phyloP scores from a whole-genome alignment of 2,113 vertebrate genomes.

The Seriola dumerili region DNA sequence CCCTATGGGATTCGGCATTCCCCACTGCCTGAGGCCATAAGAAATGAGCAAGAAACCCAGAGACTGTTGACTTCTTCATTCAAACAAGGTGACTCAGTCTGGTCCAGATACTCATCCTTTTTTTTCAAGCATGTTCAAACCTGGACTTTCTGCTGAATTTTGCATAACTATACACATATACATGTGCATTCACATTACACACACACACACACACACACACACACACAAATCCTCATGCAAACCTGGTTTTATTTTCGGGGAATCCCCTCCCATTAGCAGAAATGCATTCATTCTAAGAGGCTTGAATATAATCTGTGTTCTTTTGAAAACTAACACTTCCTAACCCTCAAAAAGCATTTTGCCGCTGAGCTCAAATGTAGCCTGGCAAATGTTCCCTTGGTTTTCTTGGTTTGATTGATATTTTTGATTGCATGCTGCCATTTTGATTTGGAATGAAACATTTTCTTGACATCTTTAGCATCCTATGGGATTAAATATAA shows the following conservation, averaged over 20 bases:
- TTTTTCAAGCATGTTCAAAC: slow-evolving; percentile 56
- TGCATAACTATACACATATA: slow-evolving; percentile 25
- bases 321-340: slow-evolving; percentile 35
- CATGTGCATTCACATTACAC: slow-evolving; percentile 23
- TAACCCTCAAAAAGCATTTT: slow-evolving; percentile 11
- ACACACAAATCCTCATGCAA: slow-evolving; percentile 19
- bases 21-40: slow-evolving; percentile 61
- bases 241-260: slow-evolving; percentile 45
- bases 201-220: slow-evolving; percentile 19
- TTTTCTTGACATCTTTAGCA: not conserved
- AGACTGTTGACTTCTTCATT: slow-evolving; percentile 53
- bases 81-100: slow-evolving; percentile 58
- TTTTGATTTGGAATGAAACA: not conserved
- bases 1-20: slow-evolving; percentile 70
- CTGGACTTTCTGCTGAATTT: slow-evolving; percentile 18
- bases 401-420: not conserved
- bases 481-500: slow-evolving; percentile 15
- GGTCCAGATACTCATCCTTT: slow-evolving; percentile 52
- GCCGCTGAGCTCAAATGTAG: not conserved
- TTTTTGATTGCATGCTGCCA: not conserved
- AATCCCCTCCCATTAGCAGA: slow-evolving; percentile 57
- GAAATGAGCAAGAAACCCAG: slow-evolving; percentile 45
- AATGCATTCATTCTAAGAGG: slow-evolving; percentile 44
- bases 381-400: not conserved
- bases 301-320: slow-evolving; percentile 41